Evolutionary conservation across 2,888 invertebrate species (phyloP).

Genomic region (Schrankia costaestrigalis): DNA sequence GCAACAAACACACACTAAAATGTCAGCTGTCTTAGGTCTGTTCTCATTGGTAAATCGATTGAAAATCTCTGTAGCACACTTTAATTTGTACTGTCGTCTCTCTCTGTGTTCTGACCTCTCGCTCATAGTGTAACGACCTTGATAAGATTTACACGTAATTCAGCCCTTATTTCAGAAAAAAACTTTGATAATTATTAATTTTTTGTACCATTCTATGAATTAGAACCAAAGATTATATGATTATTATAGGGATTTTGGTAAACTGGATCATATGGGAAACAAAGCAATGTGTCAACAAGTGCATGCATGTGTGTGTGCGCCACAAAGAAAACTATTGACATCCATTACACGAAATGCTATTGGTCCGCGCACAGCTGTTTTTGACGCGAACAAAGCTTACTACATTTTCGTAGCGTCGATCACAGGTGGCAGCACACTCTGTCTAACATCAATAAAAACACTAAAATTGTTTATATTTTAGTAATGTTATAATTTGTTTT

Average conservation of each 20-base stretch:
- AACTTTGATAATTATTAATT: constrained; percentile 9
- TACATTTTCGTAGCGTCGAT: constrained; percentile 10
- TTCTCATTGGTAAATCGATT: constrained; percentile 79
- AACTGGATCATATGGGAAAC: constrained; percentile 68
- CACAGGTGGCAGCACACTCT: constrained; percentile 56
- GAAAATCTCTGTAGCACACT: constrained; percentile 54
- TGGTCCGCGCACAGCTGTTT: constrained; percentile 74
- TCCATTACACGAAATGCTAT: constrained; percentile 43
- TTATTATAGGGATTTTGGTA: constrained; percentile 22
- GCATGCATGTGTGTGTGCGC: constrained; percentile 44
- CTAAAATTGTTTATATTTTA: no score
- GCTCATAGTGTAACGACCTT: constrained; percentile 57
- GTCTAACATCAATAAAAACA: constrained; percentile 45
- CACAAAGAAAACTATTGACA: constrained; percentile 63
- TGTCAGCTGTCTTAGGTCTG: constrained; percentile 69
- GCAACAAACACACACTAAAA: constrained; percentile 64
- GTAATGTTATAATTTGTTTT: no score
- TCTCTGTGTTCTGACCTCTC: constrained; percentile 44
- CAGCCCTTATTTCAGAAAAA: constrained; percentile 20
- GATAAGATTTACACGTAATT: constrained; percentile 43
- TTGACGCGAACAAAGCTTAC: constrained; percentile 47
- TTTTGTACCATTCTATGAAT: constrained; percentile 11
- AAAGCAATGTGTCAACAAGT: constrained; percentile 68
- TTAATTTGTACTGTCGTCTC: constrained; percentile 44
- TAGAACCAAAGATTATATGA: constrained; percentile 9